Base-by-base conservation (phyloP, 2,888 invertebrate genomes). In the Ariolimax columbianus region DNA sequence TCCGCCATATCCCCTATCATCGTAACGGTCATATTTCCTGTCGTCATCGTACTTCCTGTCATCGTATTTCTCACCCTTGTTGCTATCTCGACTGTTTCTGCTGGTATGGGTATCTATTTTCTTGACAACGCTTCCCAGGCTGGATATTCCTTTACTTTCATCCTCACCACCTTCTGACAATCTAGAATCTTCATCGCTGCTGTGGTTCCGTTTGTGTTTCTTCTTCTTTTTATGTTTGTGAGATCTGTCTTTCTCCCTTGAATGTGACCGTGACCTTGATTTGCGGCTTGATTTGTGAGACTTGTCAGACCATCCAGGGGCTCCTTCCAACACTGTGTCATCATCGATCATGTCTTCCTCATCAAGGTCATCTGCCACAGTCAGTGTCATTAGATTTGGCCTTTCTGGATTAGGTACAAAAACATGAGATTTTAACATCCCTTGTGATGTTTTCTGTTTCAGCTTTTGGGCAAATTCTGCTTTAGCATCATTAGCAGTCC, bases 391-490 rank as follows among this genome's bases (percentile, higher is more conserved):
- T 40, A 90, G 83, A 82, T 89, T 90, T 51, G 89, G 88, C n/a
- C 88, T 80, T 63, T 83, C 83, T 51, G 86, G 87, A 77, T 89
- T 89, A 14, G 86, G 86, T 40, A 86, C 79, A 59, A 88, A 88
- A 73, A 89, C 85, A 75, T 85, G 87, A 82, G 87, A 84, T 77
- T 83, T 87, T 82, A 85, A 43, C 84, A 70, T 83, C 83, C 86
- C 86, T 81, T 85, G 86, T 30, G 83, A 85, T 38, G 92, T 91
- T 88, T 92, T 92, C 77, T 90, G 89, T 68, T 91, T 91, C 68
- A 92, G 88, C 86, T 92, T 92, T 70, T 91, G 90, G n/a, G 90
- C 90, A 85, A 92, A 92, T 86, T 92, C 92, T 63, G 88, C 88
- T 82, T 91, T 91, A 33, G 89, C 91, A 82, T 91, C 91, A 75